These are phyloP conservation scores for Volucella bombylans DNA, from an alignment of 2,888 invertebrate species.

Conservation along the genomic window DNA sequence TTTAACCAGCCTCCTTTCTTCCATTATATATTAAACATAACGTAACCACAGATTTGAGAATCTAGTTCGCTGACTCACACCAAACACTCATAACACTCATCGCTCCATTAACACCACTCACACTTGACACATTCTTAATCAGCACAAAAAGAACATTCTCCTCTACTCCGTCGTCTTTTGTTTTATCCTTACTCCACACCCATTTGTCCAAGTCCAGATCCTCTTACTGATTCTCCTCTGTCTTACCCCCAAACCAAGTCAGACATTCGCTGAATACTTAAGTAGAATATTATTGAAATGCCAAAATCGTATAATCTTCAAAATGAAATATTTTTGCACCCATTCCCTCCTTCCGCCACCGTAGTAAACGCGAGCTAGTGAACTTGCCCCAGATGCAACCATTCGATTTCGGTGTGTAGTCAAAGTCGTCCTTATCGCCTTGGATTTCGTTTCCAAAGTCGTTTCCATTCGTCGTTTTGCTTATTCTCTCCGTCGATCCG, in stretches of 20 bases:
- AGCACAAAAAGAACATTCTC: slow-evolving; percentile 20
- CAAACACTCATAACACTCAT: slow-evolving; percentile 41
- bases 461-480: no score
- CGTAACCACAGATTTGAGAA: background rate
- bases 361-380: background rate
- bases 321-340: slow-evolving; percentile 69
- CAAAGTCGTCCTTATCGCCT: slow-evolving; percentile 40
- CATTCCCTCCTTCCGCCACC: slow-evolving; percentile 8
- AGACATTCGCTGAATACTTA: slow-evolving; percentile 70
- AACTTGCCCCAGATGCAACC: slow-evolving; percentile 51
- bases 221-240: slow-evolving; percentile 20
- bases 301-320: slow-evolving; percentile 72
- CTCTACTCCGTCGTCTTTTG: background rate
- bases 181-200: slow-evolving; percentile 3
- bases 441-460: slow-evolving; percentile 16
- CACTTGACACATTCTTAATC: slow-evolving; percentile 65
- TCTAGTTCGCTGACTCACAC: slow-evolving; percentile 45
- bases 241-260: slow-evolving; percentile 5
- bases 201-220: slow-evolving; percentile 34
- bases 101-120: slow-evolving; percentile 53
- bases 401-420: slow-evolving; percentile 46
- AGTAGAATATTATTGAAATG: slow-evolving; percentile 73
- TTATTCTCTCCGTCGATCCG: slow-evolving; percentile 50
- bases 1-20: no score
- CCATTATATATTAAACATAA: no score